A percentile compares a stretch with the other conserved stretches of the same genome.
Evolutionary conservation across 2,888 invertebrate genomes (phyloP).

Genomic region (Chromoteleia sp.): DNA sequence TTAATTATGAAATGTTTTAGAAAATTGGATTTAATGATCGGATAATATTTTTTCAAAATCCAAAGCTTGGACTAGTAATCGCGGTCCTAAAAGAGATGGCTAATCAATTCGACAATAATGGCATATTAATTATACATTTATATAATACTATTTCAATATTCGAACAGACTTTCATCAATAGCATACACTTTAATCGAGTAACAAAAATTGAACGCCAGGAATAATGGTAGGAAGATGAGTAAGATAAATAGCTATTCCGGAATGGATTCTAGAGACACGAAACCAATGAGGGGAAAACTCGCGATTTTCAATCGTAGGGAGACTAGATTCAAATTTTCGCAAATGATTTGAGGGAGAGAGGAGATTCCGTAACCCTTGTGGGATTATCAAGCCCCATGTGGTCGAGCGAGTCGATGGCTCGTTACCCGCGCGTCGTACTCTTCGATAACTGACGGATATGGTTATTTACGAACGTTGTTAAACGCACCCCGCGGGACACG

Average conservation of each 20-base stretch:
- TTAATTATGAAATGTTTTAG: too few species aligned
- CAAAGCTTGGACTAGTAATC: too few species aligned
- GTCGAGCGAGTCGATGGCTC: conserved; percentile 82
- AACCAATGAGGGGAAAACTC: conserved; percentile 43
- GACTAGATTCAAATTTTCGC: conserved; percentile 80
- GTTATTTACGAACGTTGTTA: conserved; percentile 80
- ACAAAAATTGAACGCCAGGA: conserved; percentile 22
- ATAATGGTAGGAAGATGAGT: conserved; percentile 32
- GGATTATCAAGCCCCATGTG: conserved; percentile 84
- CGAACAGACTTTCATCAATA: neutral
- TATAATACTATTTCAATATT: too few species aligned
- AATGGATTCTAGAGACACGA: conserved; percentile 35
- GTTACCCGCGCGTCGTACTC: conserved; percentile 80
- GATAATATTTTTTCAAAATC: too few species aligned
- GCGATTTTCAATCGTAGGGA: conserved; percentile 58
- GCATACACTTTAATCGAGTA: neutral
- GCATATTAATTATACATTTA: too few species aligned
- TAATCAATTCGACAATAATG: too few species aligned
- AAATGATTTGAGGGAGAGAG: conserved; percentile 76
- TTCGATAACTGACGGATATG: conserved; percentile 83
- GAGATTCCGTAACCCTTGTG: conserved; percentile 78
- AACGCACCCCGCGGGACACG: conserved; percentile 73
- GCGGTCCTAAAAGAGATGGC: too few species aligned
- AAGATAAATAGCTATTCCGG: conserved; percentile 40
- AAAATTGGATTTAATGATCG: too few species aligned